A percentile compares a stretch with the other conserved stretches of the same genome.
phyloP scores from a whole-genome alignment of 23 tunicate species.

The Clavelina lepadiformis region DNA sequence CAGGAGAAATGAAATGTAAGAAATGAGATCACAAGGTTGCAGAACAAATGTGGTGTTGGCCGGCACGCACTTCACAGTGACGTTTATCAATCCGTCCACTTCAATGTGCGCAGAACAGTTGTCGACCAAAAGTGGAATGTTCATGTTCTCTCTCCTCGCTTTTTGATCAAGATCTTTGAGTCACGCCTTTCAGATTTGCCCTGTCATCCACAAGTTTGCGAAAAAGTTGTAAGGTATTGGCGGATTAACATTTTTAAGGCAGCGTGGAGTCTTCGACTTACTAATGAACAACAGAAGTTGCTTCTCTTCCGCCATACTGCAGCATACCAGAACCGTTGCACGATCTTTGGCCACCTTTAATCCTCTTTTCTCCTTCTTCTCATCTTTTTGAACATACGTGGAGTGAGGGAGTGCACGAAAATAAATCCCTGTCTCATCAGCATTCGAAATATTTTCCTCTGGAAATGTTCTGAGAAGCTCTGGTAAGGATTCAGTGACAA shows the following conservation, averaged over 20 bases:
- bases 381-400: conserved; percentile 7
- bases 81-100: conserved; percentile 7
- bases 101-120: conserved; percentile 14
- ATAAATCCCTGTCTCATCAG: conserved; percentile 13
- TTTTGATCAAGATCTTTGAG: conserved; percentile 8
- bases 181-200: background rate
- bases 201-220: conserved; percentile 11
- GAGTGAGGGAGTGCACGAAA: conserved; percentile 13
- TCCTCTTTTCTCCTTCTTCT: conserved; percentile 17
- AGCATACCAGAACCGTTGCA: background rate
- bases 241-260: conserved; percentile 8
- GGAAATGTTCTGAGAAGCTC: conserved; percentile 11
- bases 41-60: conserved; percentile 15
- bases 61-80: conserved; percentile 13
- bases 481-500: conserved; percentile 5
- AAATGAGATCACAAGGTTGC: conserved; percentile 13
- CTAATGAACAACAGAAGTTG: conserved; percentile 6
- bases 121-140: conserved; percentile 15
- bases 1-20: no score
- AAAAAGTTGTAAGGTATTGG: conserved; percentile 16
- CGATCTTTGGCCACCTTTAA: conserved; percentile 5
- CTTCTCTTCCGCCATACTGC: conserved; percentile 10
- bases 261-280: conserved; percentile 5
- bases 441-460: conserved; percentile 14
- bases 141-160: background rate